A percentile compares a stretch with the other conserved stretches of the same genome.
These are phyloP conservation scores for Seriola dumerili DNA, from an alignment of 2,113 vertebrate species.

Conservation along the genomic window DNA sequence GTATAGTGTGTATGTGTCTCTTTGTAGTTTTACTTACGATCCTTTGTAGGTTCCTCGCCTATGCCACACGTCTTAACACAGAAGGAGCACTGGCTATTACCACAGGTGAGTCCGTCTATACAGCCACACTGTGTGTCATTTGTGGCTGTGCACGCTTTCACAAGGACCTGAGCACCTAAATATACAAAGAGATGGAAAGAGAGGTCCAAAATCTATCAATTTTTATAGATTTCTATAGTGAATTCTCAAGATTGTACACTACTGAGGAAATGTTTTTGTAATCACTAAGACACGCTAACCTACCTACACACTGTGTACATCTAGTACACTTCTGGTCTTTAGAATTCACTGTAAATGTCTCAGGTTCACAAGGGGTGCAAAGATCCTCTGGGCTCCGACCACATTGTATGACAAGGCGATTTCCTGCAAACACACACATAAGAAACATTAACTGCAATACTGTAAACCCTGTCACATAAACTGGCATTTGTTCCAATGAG, in stretches of 20 bases:
- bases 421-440: slow-evolving; percentile 64
- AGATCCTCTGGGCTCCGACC: slow-evolving; percentile 32
- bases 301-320: slow-evolving; percentile 81
- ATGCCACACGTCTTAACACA: slow-evolving; percentile 69
- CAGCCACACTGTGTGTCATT: slow-evolving; percentile 79
- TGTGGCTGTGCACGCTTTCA: slow-evolving; percentile 54
- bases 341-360: not conserved
- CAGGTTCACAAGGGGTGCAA: slow-evolving; percentile 70
- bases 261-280: not conserved
- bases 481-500: not conserved
- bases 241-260: not conserved
- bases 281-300: not conserved
- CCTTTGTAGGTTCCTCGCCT: slow-evolving; percentile 68
- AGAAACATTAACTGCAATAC: not conserved
- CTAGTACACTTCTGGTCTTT: fast-evolving
- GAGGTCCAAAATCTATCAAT: not conserved
- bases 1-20: not conserved
- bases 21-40: slow-evolving; percentile 64
- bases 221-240: not conserved
- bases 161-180: slow-evolving; percentile 57
- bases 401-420: slow-evolving; percentile 20
- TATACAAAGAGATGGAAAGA: not conserved
- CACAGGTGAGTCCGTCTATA: slow-evolving; percentile 68
- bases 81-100: slow-evolving; percentile 45
- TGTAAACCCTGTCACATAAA: not conserved